Evolutionary conservation across 2,797 vertebrate genomes (phyloP), one percentile per base, ranked within the genome.

Genomic region (Enteromius radiatus): DNA sequence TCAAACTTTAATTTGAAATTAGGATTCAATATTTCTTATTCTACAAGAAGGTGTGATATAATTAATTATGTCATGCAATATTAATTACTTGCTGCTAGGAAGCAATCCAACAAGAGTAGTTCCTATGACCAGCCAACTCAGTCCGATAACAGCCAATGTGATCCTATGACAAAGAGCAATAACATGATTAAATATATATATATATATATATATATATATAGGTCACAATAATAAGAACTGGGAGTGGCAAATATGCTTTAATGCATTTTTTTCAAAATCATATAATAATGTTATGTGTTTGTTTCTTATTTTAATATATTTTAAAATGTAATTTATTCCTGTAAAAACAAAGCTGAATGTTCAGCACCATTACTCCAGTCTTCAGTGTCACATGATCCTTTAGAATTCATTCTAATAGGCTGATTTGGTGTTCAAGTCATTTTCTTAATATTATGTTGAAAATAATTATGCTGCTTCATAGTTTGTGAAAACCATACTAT

Each of bases 81-180:
- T 54, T 75, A 36, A 84, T 89, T 90, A 99, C 98, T 95, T 96
- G 95, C 95, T 90, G 5, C 95, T 94, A 23, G 97, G 96, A 43
- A 99, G 91, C 85, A 96, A 93, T 47, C 98, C 97, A 19, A 99
- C 96, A 54, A 94, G 1, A 0, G 92, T 94, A 0, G 97, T 96
- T 83, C 97, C 97, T 3, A 95, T 87, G 56, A 97, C 96, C 89
- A 99, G 94, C 92, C 96, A 96, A 4, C 90, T 91, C 86, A 98
- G 94, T 47, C 98, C 97, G n/a, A 97, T 96, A 83, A 91, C 15
- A 84, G 96, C 97, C 1, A 99, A 92, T 19, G 96, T 95, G 41
- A 98, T 78, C 85, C 98, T 99, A 88, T 67, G 31, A 78, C 23
- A 81, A 73, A 81, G 84, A 81, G 5, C 81, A 59, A 78, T 10